Percentiles rank a stretch among this genome's conserved stretches.
phyloP scores from a whole-genome alignment of 2,888 invertebrate species.

The Achlya flavicornis region DNA sequence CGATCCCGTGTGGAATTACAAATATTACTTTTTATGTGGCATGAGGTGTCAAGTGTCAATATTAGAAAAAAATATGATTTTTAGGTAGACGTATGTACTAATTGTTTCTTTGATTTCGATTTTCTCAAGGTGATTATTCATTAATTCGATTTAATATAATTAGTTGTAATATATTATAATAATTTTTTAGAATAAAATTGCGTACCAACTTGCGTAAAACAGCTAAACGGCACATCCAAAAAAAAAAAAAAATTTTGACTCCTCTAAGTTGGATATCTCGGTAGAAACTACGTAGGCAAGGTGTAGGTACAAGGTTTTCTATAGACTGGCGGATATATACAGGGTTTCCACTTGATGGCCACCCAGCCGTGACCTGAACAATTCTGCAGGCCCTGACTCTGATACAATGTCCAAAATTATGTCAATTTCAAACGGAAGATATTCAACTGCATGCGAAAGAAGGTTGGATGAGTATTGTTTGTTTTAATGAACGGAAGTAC shows the following conservation, averaged over 20 bases:
- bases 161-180: too few species aligned
- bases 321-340: conserved; percentile 20
- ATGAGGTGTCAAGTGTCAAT: neutral
- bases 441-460: neutral
- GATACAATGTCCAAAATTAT: conserved; percentile 22
- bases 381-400: conserved; percentile 19
- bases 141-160: too few species aligned
- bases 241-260: neutral
- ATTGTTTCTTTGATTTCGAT: too few species aligned
- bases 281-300: neutral
- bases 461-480: conserved; percentile 2
- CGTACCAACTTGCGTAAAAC: too few species aligned
- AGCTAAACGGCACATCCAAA: too few species aligned
- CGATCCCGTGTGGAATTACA: neutral
- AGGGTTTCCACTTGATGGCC: conserved; percentile 13
- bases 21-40: conserved; percentile 2
- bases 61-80: neutral
- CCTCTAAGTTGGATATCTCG: neutral
- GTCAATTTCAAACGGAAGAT: conserved; percentile 1
- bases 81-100: too few species aligned
- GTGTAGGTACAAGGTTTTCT: conserved; percentile 15
- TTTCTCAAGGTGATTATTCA: too few species aligned
- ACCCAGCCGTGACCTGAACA: conserved; percentile 12
- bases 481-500: neutral
- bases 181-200: too few species aligned